Evolutionary conservation across 2,113 vertebrate genomes (phyloP), one percentile per base, ranked within the genome.

Genomic region (Haplochromis vanheusdeni): DNA sequence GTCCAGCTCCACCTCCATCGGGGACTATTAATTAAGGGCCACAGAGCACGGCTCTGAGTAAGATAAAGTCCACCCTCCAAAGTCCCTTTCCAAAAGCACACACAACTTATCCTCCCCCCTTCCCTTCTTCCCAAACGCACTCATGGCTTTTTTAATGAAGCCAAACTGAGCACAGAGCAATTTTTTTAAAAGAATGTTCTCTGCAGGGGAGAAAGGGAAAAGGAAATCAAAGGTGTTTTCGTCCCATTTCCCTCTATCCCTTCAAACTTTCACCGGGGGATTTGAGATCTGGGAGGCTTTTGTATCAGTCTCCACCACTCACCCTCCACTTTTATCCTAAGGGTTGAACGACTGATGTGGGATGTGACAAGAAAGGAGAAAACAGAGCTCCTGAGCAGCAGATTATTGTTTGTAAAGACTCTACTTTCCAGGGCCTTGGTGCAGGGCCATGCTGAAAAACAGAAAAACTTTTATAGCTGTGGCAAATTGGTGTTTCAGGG

Each of bases 11-110:
- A 96, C 95, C 96, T 97, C 96, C 96, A 97, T 96, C 96, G 97
- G 97, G 96, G 96, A 96, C 96, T 96, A 98, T 99, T 98, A 97
- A 98, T 99, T 98, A 98, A 98, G 97, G 97, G 97, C 97, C 91
- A 94, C 89, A 94, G 97, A 97, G 96, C 97, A 97, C 94, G 91
- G 97, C 93, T 94, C 94, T 85, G 83, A 95, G 88, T 94, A 87
- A 89, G 86, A 94, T 91, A 85, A 90, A 87, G 79, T 70, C 87
- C 81, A 40, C 79, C 85, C 81, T 86, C 65, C 80, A 81, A 75
- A 83, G 70, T 70, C 60, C 49, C 80, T 56, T 70, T 58, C 70
- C 75, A 55, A 80, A 79, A 54, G 77, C 85, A 85, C 87, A 85
- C 86, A 83, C 51, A 79, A 79, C 80, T 19, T 65, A 4, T 77